Base-by-base conservation (phyloP, 2,113 vertebrate species). In the Steatornis caripensis region DNA sequence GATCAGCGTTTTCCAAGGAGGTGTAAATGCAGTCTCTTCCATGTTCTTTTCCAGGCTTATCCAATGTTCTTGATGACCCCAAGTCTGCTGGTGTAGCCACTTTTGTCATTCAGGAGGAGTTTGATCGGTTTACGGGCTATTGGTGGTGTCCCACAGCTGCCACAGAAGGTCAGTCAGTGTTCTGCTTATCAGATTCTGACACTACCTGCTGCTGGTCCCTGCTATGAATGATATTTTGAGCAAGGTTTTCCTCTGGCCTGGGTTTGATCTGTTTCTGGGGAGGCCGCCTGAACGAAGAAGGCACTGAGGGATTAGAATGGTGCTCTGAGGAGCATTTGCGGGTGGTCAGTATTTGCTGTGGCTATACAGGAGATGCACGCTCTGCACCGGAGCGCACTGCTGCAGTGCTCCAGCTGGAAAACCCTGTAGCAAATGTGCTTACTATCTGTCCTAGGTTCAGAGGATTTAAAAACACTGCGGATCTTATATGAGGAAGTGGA, bases 91-190 rank as follows among this genome's bases (percentile, higher is more conserved):
- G 99, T 3, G 99, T 99, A 10, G 99, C 99, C 93, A 99, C 99
- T 9, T 99, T 99, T 75, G 99, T 99, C 98, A 99, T 99, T 94
- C 99, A 99, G 97, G 99, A 99, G 77, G 99, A 99, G 97, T 99
- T 99, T 92, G 99, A 99, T 94, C 98, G 99, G 22, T 99, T 99
- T 95, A 99, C 99, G 0, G 99, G 99, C 30, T 99, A 99, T 96
- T 99, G 99, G 99, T 99, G 99, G 99, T 99, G 98, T 91, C 99
- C 99, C 32, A 98, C 98, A 7, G 98, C 98, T 87, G 97, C 98
- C 61, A 96, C 97, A 76, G 98, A 99, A 98, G 99, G 99, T 99
- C 89, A 92, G 98, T 76, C 27, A 0, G 7, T 51, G 13, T 43
- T 85, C 69, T 80, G 36, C 75, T 39, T n/a, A 39, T 41, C 43